Evolutionary conservation across 2,888 invertebrate genomes (phyloP), one percentile per base, ranked within the genome.

Genomic region (Hofmannophila pseudospretella): DNA sequence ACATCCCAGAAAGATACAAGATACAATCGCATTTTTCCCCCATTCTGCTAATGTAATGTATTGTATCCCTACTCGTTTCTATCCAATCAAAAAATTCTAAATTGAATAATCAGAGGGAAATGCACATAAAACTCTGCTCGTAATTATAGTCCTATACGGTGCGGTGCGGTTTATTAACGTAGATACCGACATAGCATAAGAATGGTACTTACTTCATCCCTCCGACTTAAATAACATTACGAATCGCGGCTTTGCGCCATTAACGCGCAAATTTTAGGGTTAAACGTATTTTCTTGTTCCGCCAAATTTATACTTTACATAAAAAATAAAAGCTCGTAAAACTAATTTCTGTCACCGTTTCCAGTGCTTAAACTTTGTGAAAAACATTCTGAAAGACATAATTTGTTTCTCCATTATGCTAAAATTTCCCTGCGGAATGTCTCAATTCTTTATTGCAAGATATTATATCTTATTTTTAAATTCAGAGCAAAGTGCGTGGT

Each of bases 211-310:
- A n/a, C 29, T 29, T 11, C 8, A 29, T 5, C 25, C 23, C 14
- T 7, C 25, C 41, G 8, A 38, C 36, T 44, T 36, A 44, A n/a
- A 41, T 41, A 42, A 41, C 36, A 48, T 50, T 45, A 44, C 25
- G 37, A 34, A 42, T 42, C 43, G 34, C 38, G 40, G 40, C 42
- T 48, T 47, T 44, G 33, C 42, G 36, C 39, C 40, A 45, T 47
- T 49, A 44, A 46, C 42, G 36, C 29, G 31, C 31, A 36, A 23
- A 48, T 41, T 41, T 34, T 39, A 34, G 30, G 39, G 37, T 38
- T 37, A 39, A 44, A 44, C 29, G 41, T 36, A 34, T 48, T 41
- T 40, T 38, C 41, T 38, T 32, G 36, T 36, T 32, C 28, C 19
- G 20, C 31, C 32, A 14, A 36, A 40, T 36, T 41, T 26, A 19